These are phyloP conservation scores for Cordilura impudica DNA, from an alignment of 2,888 invertebrate species.

Conservation along the genomic window DNA sequence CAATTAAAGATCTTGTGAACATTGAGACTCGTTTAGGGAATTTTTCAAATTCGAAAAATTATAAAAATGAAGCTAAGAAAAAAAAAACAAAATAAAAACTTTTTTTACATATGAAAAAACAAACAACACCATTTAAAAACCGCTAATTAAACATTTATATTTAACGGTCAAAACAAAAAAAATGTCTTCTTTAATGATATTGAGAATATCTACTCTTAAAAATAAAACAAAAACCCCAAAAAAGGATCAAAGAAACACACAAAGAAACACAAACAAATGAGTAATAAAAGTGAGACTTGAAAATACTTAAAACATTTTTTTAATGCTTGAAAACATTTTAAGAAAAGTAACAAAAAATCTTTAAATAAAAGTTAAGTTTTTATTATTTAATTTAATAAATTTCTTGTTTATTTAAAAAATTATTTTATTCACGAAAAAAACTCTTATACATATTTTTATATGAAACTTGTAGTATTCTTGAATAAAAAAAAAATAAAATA, in stretches of 20 bases:
- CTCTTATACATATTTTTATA: slow-evolving; percentile 66
- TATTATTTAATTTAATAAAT: slow-evolving; percentile 2
- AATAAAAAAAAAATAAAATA: slow-evolving; percentile 58
- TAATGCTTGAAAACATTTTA: slow-evolving; percentile 25
- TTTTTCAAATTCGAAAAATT: slow-evolving; percentile 68
- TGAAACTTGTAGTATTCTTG: slow-evolving; percentile 65
- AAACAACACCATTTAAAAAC: slow-evolving; percentile 47
- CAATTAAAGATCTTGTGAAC: slow-evolving; percentile 66
- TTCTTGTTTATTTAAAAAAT: background rate
- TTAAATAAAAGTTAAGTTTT: background rate
- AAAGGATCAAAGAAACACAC: slow-evolving; percentile 12
- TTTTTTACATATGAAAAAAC: slow-evolving; percentile 45
- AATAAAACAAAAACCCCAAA: slow-evolving; percentile 1
- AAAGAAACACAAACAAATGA: slow-evolving; percentile 37
- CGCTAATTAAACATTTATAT: slow-evolving; percentile 16
- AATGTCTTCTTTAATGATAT: slow-evolving; percentile 55
- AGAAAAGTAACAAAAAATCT: slow-evolving; percentile 19
- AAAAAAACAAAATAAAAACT: slow-evolving; percentile 34
- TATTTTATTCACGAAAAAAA: slow-evolving; percentile 28
- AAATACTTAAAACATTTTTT: slow-evolving; percentile 7
- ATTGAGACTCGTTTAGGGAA: slow-evolving; percentile 77
- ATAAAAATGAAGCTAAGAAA: slow-evolving; percentile 52
- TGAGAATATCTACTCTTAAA: slow-evolving; percentile 43
- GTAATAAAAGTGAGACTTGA: slow-evolving; percentile 64
- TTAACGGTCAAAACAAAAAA: slow-evolving; percentile 22